phyloP scores from a whole-genome alignment of 2,113 vertebrate species.

The Epinephelus fuscoguttatus region DNA sequence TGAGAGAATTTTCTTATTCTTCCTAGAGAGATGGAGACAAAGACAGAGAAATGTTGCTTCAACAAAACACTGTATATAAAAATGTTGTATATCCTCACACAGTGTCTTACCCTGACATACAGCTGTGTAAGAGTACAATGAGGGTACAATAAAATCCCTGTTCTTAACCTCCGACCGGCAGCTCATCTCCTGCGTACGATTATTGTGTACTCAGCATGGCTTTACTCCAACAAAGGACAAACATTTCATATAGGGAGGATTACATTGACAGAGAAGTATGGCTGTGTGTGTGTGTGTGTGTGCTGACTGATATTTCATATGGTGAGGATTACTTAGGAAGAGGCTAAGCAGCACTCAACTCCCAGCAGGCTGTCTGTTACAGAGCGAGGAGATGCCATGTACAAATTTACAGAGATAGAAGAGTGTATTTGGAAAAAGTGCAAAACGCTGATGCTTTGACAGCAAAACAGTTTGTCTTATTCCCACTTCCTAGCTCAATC shows the following conservation, averaged over 20 bases:
- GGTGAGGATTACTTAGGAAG: constrained; percentile 63
- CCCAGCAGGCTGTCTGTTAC: constrained; percentile 50
- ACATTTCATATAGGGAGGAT: constrained; percentile 78
- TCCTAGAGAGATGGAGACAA: constrained; percentile 69
- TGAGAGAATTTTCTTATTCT: constrained; percentile 76
- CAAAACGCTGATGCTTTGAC: constrained; percentile 10
- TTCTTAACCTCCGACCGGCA: constrained; percentile 33
- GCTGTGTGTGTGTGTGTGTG: background rate
- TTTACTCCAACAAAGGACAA: constrained; percentile 58
- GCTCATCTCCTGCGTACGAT: constrained; percentile 44
- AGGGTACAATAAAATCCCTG: constrained; percentile 40
- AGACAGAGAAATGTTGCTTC: constrained; percentile 6
- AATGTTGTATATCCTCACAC: background rate
- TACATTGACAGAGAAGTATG: constrained; percentile 51
- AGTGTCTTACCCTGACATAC: background rate
- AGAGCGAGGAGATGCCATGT: constrained; percentile 21
- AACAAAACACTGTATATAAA: background rate
- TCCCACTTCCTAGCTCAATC: constrained; percentile 2
- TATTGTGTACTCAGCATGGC: constrained; percentile 48
- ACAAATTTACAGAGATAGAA: constrained; percentile 49
- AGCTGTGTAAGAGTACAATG: background rate
- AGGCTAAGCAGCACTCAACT: constrained; percentile 55
- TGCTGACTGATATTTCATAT: constrained; percentile 67
- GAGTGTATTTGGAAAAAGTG: background rate
- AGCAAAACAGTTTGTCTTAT: background rate